These are phyloP conservation scores for Drosophila azteca DNA, from an alignment of 1,140 invertebrate species.

Conservation along the genomic window DNA sequence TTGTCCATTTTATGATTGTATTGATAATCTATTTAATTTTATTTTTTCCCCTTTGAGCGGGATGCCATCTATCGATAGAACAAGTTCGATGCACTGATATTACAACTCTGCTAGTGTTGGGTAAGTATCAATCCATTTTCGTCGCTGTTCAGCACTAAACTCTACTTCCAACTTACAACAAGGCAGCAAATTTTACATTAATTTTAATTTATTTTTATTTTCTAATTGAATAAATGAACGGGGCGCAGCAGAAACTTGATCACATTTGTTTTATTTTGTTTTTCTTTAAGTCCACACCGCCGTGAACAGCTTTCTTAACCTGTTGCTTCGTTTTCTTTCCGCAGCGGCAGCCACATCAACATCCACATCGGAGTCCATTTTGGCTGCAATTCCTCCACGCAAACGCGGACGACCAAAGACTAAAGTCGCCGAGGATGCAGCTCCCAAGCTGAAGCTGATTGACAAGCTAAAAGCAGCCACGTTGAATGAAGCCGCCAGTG, in stretches of 20 bases:
- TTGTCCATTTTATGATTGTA: too few relatives aligned
- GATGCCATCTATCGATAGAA: too few relatives aligned
- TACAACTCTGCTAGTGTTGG: too few relatives aligned
- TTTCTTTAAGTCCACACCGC: conserved; percentile 18
- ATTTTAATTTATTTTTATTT: conserved; percentile 21
- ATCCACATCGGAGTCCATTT: conserved; percentile 34
- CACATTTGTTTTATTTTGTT: conserved; percentile 54
- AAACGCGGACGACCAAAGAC: conserved; percentile 68
- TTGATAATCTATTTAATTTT: too few relatives aligned
- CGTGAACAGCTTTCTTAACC: conserved; percentile 47
- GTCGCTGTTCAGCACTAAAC: too few relatives aligned
- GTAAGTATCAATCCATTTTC: too few relatives aligned
- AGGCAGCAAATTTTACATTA: conserved; percentile 1
- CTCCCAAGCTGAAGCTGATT: conserved; percentile 60
- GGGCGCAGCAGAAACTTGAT: conserved; percentile 25
- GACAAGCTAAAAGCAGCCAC: conserved; percentile 64
- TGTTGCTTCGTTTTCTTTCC: conserved; percentile 41
- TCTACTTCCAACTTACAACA: too few relatives aligned
- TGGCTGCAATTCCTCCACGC: conserved; percentile 56
- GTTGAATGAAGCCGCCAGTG: conserved; percentile 49
- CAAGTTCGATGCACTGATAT: too few relatives aligned
- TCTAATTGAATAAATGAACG: conserved; percentile 45
- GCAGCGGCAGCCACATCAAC: conserved; percentile 34
- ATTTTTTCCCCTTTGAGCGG: too few relatives aligned
- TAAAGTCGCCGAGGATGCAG: conserved; percentile 42